Base-by-base conservation (phyloP, 2,888 invertebrate species). In the Andrena minutula region DNA sequence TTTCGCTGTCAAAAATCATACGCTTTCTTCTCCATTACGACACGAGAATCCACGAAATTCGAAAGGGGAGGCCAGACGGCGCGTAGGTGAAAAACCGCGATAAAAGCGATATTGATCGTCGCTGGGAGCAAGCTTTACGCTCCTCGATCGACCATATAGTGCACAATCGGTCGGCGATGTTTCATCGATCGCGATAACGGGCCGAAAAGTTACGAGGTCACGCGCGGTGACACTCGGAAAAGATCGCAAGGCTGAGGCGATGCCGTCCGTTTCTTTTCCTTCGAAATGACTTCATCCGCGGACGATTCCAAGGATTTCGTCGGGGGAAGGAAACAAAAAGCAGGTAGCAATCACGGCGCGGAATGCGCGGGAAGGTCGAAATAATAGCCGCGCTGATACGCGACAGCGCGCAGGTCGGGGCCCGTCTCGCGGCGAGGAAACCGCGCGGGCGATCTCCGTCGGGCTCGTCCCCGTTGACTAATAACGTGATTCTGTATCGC, bases 291-390 rank as follows among this genome's bases (percentile, higher is more conserved):
- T 88, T 88, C 81, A 88, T 88, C 79, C 82, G 63, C 69, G 66
- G 75, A 64, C 85, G 82, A 82, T 85, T 85, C 84, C 88, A 88
- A 88, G 88, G 88, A 88, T 87, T 81, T 83, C 61, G 66, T 79
- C 76, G 73, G 61, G 69, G 82, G 84, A 65, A 87, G 75, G 86
- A 86, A 82, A 79, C 84, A 86, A 88, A 84, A 88, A 88, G 74
- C 82, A 83, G 79, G 83, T 75, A 85, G 86, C 83, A 84, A 83
- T 88, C 85, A 76, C 79, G 76, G 10, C 23, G 75, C 70, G 85
- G 86, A 85, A 86, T 86, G 88, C 78, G 75, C 81, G 75, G 78
- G 85, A 82, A 88, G 79, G 83, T 85, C 83, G 78, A 86, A 88
- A 83, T 86, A 83, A 88, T 88, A 86, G 86, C 74, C 26, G 49